These are phyloP conservation scores for Drosophila kepulauana DNA, from an alignment of 1,140 invertebrate species.

Conservation along the genomic window DNA sequence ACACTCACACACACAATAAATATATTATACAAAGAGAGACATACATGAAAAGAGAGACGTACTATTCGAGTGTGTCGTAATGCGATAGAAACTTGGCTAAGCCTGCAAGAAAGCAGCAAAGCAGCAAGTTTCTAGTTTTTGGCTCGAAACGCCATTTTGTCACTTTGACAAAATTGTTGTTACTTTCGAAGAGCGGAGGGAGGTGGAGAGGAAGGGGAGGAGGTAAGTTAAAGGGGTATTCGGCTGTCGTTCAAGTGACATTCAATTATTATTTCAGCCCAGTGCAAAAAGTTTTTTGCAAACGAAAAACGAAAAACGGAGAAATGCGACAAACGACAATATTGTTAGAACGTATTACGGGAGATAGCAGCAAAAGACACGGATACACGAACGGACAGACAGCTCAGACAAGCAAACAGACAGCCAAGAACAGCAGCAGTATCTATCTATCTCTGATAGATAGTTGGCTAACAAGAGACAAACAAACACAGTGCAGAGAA, in stretches of 20 bases:
- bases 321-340: conserved; percentile 64
- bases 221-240: conserved; percentile 5
- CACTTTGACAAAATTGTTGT: conserved; percentile 82
- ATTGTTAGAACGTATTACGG: conserved; percentile 78
- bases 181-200: conserved; percentile 41
- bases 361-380: conserved; percentile 16
- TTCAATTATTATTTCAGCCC: conserved; percentile 83
- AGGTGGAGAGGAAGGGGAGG: neutral
- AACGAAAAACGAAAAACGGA: conserved; percentile 36
- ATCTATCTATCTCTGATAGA: conserved; percentile 15
- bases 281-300: conserved; percentile 67
- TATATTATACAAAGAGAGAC: conserved; percentile 11
- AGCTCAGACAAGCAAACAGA: conserved; percentile 15
- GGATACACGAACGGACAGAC: conserved; percentile 27
- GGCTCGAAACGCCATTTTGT: conserved; percentile 70
- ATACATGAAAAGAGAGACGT: conserved; percentile 11
- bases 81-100: conserved; percentile 56
- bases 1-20: conserved; percentile 27
- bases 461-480: conserved; percentile 4
- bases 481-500: neutral
- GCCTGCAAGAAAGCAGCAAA: conserved; percentile 62
- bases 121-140: conserved; percentile 74
- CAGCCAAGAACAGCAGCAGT: conserved; percentile 1
- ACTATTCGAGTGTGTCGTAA: conserved; percentile 10
- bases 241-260: conserved; percentile 79